phyloP scores from a whole-genome alignment of 2,113 vertebrate species.

The Brachyistius frenatus region DNA sequence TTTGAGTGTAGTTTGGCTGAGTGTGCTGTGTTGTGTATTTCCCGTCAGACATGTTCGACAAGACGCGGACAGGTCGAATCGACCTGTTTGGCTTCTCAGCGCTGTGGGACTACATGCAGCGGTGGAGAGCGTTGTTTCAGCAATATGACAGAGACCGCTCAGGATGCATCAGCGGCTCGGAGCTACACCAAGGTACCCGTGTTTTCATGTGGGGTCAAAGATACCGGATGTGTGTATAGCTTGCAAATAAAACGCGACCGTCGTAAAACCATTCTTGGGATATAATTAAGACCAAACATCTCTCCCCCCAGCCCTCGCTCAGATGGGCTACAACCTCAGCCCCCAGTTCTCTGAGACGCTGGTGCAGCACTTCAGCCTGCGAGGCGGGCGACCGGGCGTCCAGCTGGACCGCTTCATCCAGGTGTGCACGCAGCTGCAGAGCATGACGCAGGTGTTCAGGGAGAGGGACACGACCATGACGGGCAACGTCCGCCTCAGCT shows the following conservation, averaged over 20 bases:
- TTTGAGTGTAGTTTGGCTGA: neutral
- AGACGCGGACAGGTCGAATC: slow-evolving; percentile 88
- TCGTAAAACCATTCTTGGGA: too few species aligned
- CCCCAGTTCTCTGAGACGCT: slow-evolving; percentile 93
- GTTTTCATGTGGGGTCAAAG: neutral
- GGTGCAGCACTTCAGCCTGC: slow-evolving; percentile 80
- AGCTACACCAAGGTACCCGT: slow-evolving; percentile 93
- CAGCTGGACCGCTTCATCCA: slow-evolving; percentile 97
- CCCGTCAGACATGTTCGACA: slow-evolving; percentile 94
- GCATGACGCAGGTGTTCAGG: slow-evolving; percentile 90
- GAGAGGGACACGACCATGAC: slow-evolving; percentile 89
- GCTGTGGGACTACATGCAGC: slow-evolving; percentile 92
- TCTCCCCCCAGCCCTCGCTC: slow-evolving; percentile 86
- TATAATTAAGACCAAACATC: too few species aligned
- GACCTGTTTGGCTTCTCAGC: slow-evolving; percentile 93
- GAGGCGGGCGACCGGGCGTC: slow-evolving; percentile 79
- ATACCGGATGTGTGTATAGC: too few species aligned
- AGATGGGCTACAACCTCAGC: slow-evolving; percentile 97
- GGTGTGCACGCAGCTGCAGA: slow-evolving; percentile 94
- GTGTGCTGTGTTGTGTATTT: slow-evolving; percentile 7
- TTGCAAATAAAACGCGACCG: too few species aligned
- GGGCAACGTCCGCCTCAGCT: slow-evolving; percentile 89
- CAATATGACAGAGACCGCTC: slow-evolving; percentile 93
- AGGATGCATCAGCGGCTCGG: slow-evolving; percentile 87
- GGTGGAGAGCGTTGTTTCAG: slow-evolving; percentile 93